Conservation (phyloP, 2,888 invertebrate species). For the Machimus atricapillus region DNA sequence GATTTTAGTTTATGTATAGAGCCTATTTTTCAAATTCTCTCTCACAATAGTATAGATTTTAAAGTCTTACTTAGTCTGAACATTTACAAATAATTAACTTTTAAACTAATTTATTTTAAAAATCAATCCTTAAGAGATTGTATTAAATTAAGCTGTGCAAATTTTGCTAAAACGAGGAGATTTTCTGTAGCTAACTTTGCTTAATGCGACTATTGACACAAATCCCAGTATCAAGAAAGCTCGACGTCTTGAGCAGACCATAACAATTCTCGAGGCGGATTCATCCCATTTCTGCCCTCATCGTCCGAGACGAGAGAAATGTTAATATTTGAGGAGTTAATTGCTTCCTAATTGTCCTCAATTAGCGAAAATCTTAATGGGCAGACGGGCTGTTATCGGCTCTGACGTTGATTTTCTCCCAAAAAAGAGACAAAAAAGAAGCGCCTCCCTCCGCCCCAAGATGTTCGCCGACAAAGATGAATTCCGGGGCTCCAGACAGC, state of each 20-base stretch:
- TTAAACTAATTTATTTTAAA: too few relatives aligned
- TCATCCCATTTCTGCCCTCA: not conserved
- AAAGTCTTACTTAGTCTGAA: not conserved
- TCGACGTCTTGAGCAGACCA: not conserved
- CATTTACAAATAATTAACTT: not conserved
- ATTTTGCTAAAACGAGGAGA: not conserved
- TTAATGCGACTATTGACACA: not conserved
- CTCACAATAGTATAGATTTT: not conserved
- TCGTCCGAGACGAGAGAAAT: conserved; percentile 25
- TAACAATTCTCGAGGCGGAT: not conserved
- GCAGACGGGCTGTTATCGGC: conserved; percentile 3
- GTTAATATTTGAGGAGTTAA: conserved; percentile 42
- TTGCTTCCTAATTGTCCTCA: conserved; percentile 42
- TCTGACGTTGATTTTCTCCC: conserved; percentile 6
- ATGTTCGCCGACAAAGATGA: not conserved
- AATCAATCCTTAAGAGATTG: not conserved
- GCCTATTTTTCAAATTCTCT: too few relatives aligned
- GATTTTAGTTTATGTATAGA: too few relatives aligned
- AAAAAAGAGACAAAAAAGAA: not conserved
- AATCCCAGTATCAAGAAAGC: not conserved
- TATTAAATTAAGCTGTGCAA: not conserved
- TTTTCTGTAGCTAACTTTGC: not conserved
- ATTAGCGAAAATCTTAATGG: conserved; percentile 43
- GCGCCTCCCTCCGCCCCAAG: not conserved
- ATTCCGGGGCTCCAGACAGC: not conserved